Evolutionary conservation across 2,113 vertebrate genomes (phyloP).

Genomic region (Gobio gobio): DNA sequence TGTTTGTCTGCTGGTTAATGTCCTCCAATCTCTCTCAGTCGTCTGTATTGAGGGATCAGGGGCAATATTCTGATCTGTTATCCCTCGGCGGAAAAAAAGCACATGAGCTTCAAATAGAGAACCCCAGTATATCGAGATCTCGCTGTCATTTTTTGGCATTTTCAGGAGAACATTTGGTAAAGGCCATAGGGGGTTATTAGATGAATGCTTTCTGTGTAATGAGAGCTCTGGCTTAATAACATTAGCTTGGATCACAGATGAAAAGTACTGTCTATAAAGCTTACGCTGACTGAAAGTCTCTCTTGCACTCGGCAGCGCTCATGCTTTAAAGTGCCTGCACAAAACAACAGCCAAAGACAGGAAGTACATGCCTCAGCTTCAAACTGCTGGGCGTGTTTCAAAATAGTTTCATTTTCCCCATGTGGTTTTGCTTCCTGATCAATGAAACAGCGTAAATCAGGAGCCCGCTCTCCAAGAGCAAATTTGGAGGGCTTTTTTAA

Average conservation of each 20-base stretch:
- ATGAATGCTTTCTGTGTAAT: slow-evolving; percentile 69
- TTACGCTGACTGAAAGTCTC: slow-evolving; percentile 44
- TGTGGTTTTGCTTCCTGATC: background rate
- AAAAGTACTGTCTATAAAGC: slow-evolving; percentile 64
- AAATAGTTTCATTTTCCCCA: slow-evolving; percentile 1
- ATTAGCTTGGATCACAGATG: slow-evolving; percentile 78
- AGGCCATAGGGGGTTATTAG: slow-evolving; percentile 69
- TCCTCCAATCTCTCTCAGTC: slow-evolving; percentile 22
- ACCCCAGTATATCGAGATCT: slow-evolving; percentile 52
- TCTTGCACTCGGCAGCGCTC: slow-evolving; percentile 1
- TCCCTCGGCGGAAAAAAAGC: slow-evolving; percentile 52
- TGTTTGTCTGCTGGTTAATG: slow-evolving; percentile 17
- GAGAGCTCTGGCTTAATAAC: slow-evolving; percentile 76
- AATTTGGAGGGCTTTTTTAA: background rate
- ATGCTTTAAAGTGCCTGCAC: slow-evolving; percentile 9
- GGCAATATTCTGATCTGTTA: slow-evolving; percentile 48
- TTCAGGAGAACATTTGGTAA: slow-evolving; percentile 69
- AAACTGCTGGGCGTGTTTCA: slow-evolving; percentile 26
- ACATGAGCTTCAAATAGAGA: slow-evolving; percentile 60
- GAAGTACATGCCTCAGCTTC: slow-evolving; percentile 36
- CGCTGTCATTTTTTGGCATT: slow-evolving; percentile 64
- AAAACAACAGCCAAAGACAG: slow-evolving; percentile 32
- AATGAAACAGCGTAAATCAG: background rate
- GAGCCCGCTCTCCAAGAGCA: background rate
- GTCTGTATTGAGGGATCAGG: slow-evolving; percentile 28